phyloP scores from a whole-genome alignment of 2,888 invertebrate species.

The Odontocolon sp. region DNA sequence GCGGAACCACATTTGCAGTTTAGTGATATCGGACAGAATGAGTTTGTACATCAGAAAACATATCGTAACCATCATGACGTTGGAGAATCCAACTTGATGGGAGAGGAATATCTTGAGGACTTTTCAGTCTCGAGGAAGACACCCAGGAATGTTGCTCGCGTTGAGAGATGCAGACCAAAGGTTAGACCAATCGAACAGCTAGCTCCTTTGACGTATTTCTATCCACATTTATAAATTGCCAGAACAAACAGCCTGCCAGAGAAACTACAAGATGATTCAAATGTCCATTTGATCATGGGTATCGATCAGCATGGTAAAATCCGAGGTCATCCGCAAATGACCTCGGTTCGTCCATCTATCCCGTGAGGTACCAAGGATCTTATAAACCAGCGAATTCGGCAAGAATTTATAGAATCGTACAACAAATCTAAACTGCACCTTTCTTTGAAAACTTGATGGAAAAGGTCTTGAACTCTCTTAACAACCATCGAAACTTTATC shows the following conservation, averaged over 20 bases:
- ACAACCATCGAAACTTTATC: conserved; percentile 66
- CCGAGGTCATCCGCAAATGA: conserved; percentile 1
- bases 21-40: too few relatives aligned
- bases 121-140: too few relatives aligned
- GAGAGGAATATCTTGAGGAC: neutral
- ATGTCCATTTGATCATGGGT: conserved; percentile 70
- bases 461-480: conserved; percentile 67
- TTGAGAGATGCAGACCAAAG: conserved; percentile 12
- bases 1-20: neutral
- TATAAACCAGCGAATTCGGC: conserved; percentile 1
- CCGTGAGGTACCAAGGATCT: conserved; percentile 11
- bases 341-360: neutral
- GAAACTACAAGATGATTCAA: conserved; percentile 6
- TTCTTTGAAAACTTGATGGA: conserved; percentile 62
- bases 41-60: too few relatives aligned
- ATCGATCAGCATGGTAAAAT: conserved; percentile 70
- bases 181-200: too few relatives aligned
- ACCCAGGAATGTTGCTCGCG: neutral
- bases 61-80: too few relatives aligned
- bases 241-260: neutral
- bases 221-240: conserved; percentile 19
- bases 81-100: too few relatives aligned
- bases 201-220: conserved; percentile 2
- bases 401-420: conserved; percentile 8
- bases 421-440: too few relatives aligned